A percentile compares a stretch with the other conserved stretches of the same genome.
These are phyloP conservation scores for Thunnus maccoyii DNA, from an alignment of 2,113 vertebrate genomes.

Conservation along the genomic window DNA sequence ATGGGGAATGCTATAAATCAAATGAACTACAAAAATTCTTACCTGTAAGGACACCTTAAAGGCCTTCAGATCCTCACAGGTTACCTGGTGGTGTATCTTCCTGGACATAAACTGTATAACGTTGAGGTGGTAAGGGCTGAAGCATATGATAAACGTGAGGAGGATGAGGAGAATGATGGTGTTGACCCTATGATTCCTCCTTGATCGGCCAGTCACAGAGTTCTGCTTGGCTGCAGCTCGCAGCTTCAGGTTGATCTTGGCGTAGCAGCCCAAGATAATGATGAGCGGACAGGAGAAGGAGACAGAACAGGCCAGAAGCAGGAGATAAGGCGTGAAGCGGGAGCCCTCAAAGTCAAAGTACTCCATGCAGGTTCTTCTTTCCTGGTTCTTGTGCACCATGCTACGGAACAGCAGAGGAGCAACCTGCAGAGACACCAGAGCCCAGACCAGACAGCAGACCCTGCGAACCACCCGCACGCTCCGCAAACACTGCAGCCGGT, in stretches of 20 bases:
- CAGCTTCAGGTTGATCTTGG: constrained; percentile 87
- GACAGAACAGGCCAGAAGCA: constrained; percentile 82
- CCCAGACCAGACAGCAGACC: constrained; percentile 86
- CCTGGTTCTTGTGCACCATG: constrained; percentile 71
- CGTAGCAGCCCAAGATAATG: constrained; percentile 87
- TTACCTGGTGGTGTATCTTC: constrained; percentile 73
- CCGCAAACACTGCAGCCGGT: constrained; percentile 74
- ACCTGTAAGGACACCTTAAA: constrained; percentile 89
- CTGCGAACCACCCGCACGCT: constrained; percentile 75
- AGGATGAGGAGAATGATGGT: constrained; percentile 86
- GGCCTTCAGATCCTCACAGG: constrained; percentile 81
- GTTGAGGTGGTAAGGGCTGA: constrained; percentile 89
- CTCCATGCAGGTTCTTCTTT: constrained; percentile 88
- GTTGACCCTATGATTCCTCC: constrained; percentile 83
- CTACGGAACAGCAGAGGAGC: constrained; percentile 82
- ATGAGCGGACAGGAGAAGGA: constrained; percentile 86
- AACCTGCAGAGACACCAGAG: constrained; percentile 81
- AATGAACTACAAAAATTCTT: not conserved
- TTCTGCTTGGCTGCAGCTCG: constrained; percentile 81
- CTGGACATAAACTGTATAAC: constrained; percentile 87
- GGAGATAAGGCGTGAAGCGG: constrained; percentile 77
- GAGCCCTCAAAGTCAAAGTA: constrained; percentile 84
- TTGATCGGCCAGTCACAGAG: constrained; percentile 69
- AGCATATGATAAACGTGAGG: constrained; percentile 84
- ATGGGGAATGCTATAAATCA: not conserved